Evolutionary conservation across 2,797 vertebrate genomes (phyloP), one percentile per base, ranked within the genome.

Genomic region (Manis crassicaudata): DNA sequence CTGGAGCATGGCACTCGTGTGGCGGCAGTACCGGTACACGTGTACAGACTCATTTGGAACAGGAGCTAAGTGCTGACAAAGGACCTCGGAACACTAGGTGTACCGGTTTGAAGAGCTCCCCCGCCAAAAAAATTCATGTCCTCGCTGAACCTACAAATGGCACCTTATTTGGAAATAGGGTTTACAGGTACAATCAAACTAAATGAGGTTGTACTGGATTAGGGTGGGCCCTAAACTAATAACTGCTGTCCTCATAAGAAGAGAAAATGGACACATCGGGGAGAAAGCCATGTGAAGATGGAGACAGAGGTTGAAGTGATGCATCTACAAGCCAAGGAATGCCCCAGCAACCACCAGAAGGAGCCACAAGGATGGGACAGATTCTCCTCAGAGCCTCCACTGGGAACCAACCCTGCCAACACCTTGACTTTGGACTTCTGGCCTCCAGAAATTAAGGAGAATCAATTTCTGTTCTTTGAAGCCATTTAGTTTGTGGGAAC

Each of bases 291-390:
- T 0, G 4, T 17, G 77, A 50, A 75, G 46, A 58, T 4, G 5
- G 29, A 79, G 56, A n/a, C 54, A n/a, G 58, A 93, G 56, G 63
- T 0, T 9, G 9, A 17, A 18, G 3, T 16, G 50, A 27, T 0
- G 1, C 5, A 10, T 16, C 65, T 16, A 25, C 0, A 56, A 13
- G n/a, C 25, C 27, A 43, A 37, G 58, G 35, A 62, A 72, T 0
- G 6, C 14, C 25, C 29, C 13, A 16, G 68, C 8, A 32, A 7
- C 6, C 54, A 54, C 7, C 1, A 3, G 52, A 70, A 40, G 29
- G 43, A 46, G 46, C 46, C 46, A 46, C 10, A 18, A 46, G 13
- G 46, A 81, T 0, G 29, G 13, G 10, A 18, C 12, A 3, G 46
- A 4, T n/a, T 35, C 43, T 52, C 67, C 35, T 23, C 32, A 10